Evolutionary conservation across 2,797 vertebrate genomes (phyloP).

Genomic region (Macropus fuliginosus): DNA sequence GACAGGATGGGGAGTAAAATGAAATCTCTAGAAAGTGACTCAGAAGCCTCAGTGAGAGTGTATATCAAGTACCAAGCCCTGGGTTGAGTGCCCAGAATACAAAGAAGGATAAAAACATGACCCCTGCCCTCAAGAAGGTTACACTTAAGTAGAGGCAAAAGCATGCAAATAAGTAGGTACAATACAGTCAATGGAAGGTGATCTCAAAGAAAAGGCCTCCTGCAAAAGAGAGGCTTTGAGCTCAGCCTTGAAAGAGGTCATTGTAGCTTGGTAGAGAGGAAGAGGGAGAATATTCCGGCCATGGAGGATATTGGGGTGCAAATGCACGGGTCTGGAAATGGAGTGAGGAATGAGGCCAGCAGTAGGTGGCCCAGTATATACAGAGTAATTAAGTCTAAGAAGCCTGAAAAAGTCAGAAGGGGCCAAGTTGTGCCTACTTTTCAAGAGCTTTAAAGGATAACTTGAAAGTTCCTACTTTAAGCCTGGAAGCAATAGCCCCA

Average conservation of each 20-base stretch:
- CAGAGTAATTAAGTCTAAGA: neutral
- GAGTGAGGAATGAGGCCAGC: neutral
- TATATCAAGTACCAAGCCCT: neutral
- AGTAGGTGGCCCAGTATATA: neutral
- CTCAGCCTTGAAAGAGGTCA: neutral
- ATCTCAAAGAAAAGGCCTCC: neutral
- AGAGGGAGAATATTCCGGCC: neutral
- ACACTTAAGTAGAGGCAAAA: neutral
- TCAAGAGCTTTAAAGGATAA: neutral
- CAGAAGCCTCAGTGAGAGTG: neutral
- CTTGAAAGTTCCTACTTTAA: neutral
- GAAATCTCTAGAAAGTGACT: neutral
- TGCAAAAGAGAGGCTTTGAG: neutral
- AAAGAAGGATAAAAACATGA: neutral
- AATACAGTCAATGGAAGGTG: neutral
- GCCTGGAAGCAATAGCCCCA: neutral
- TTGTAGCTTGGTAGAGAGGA: too few relatives aligned
- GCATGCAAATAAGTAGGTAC: neutral
- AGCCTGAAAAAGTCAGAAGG: neutral
- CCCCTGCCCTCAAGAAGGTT: neutral
- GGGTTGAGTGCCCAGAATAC: too few relatives aligned
- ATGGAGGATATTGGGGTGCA: neutral
- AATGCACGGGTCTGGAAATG: neutral
- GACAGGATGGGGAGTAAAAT: neutral
- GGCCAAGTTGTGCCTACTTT: neutral